Evolutionary conservation across 2,113 vertebrate genomes (phyloP).

Genomic region (Caranx ignobilis): DNA sequence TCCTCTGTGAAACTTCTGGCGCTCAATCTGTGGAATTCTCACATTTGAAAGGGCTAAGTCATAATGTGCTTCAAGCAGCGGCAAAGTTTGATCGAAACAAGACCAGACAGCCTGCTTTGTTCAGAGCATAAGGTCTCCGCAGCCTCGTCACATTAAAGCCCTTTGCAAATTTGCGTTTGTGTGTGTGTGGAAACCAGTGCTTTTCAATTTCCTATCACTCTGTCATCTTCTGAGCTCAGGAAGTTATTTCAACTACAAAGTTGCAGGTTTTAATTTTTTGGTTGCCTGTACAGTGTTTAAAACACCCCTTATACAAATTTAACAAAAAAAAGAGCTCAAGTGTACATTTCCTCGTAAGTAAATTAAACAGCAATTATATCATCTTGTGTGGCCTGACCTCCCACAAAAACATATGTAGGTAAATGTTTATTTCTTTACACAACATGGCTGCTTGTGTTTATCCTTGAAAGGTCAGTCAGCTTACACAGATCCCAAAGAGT

Average conservation of each 20-base stretch:
- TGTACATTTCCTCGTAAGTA: slow-evolving; percentile 29
- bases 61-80: slow-evolving; percentile 65
- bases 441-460: slow-evolving; percentile 46
- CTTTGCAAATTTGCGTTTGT: slow-evolving; percentile 41
- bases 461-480: slow-evolving; percentile 36
- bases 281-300: slow-evolving; percentile 21
- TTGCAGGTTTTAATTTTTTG: slow-evolving; percentile 11
- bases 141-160: slow-evolving; percentile 68
- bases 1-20: slow-evolving; percentile 49
- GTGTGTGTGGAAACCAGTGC: slow-evolving; percentile 28
- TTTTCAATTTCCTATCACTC: slow-evolving; percentile 60
- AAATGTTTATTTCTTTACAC: slow-evolving; percentile 54
- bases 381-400: slow-evolving; percentile 67
- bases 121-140: slow-evolving; percentile 59
- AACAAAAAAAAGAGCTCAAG: neutral
- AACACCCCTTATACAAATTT: slow-evolving; percentile 40
- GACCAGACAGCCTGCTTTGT: slow-evolving; percentile 71
- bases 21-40: slow-evolving; percentile 47
- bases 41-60: slow-evolving; percentile 58
- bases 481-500: slow-evolving; percentile 29
- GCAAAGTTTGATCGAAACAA: slow-evolving; percentile 70
- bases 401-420: slow-evolving; percentile 18
- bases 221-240: slow-evolving; percentile 70
- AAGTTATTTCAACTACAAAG: slow-evolving; percentile 70
- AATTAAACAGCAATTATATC: slow-evolving; percentile 51